Evolutionary conservation across 1,140 invertebrate genomes (phyloP), one percentile per base, ranked within the genome.

Genomic region (Philotrypesis tridentata): DNA sequence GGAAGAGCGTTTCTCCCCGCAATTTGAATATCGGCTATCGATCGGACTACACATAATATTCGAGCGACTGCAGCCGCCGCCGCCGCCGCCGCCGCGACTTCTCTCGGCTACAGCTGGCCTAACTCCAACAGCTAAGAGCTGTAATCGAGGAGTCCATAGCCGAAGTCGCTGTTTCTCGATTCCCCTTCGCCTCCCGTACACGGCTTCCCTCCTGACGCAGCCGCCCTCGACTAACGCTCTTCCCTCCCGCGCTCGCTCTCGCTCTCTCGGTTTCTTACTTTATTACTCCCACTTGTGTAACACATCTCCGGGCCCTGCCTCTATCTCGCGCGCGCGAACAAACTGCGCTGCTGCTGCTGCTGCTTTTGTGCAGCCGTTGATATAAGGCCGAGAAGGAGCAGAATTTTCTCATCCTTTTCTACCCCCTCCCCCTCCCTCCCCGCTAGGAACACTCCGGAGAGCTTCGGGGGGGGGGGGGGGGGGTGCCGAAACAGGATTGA

Each of bases 1-100:
- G n/a, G n/a, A 17, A 55, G 48, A n/a, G 48, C 17, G 48, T 48
- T 25, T 80, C 73, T n/a, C n/a, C n/a, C n/a, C n/a, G n/a, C 70
- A 73, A 80, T 80, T 80, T 80, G 79, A 80, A 80, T 80, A 80
- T 73, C 70, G 40, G 29, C 33, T 33, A 65, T 65, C 70, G 21
- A 60, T 25, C 33, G 43, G 27, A 78, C 43, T 70, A 29, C 40
- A 68, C 40, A 68, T 78, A 70, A 70, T 70, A 70, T 55, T 78
- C n/a, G 37, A 77, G 48, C 65, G 31, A 17, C 61, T 55, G 48
- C 48, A 2, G 31, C n/a, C n/a, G n/a, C n/a, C n/a, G n/a, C n/a
- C n/a, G n/a, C n/a, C n/a, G n/a, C n/a, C n/a, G n/a, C n/a, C n/a
- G n/a, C n/a, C n/a, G n/a, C 31, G 33, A 61, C 55, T n/a, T 48